Conservation (phyloP, 1,140 invertebrate species). For the Drosophila kohkoa region DNA sequence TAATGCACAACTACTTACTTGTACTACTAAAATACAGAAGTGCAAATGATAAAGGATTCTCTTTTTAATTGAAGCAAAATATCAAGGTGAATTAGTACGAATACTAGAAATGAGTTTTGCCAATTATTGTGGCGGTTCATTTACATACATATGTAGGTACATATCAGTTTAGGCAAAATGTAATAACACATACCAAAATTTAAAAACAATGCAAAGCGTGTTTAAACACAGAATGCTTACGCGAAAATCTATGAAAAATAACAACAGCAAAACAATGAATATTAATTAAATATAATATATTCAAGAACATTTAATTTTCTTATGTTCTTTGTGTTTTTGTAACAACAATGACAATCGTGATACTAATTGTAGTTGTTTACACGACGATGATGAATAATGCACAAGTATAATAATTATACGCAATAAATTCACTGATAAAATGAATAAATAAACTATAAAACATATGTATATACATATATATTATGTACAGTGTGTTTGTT, state of each 20-base stretch:
- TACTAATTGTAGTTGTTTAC: conserved; percentile 84
- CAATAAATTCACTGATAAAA: conserved; percentile 58
- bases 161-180: conserved; percentile 68
- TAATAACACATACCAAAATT: conserved; percentile 38
- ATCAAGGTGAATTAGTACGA: conserved; percentile 41
- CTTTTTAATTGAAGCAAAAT: conserved; percentile 4
- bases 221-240: conserved; percentile 56
- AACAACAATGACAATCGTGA: conserved; percentile 83
- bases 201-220: conserved; percentile 68
- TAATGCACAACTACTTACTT: conserved; percentile 70
- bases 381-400: conserved; percentile 81
- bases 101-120: conserved; percentile 20
- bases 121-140: conserved; percentile 57
- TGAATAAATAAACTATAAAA: conserved; percentile 60
- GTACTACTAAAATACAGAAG: conserved; percentile 31
- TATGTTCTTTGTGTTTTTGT: conserved; percentile 44
- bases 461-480: background rate
- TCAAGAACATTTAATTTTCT: conserved; percentile 27
- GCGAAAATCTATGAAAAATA: conserved; percentile 5
- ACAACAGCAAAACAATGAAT: conserved; percentile 41
- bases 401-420: conserved; percentile 77
- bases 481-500: background rate
- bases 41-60: background rate
- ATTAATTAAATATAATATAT: conserved; percentile 55
- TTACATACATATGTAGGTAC: conserved; percentile 71